Percentiles rank a stretch among this genome's conserved stretches.
Evolutionary conservation across 2,888 invertebrate genomes (phyloP).

Genomic region (Archips crataeganus): DNA sequence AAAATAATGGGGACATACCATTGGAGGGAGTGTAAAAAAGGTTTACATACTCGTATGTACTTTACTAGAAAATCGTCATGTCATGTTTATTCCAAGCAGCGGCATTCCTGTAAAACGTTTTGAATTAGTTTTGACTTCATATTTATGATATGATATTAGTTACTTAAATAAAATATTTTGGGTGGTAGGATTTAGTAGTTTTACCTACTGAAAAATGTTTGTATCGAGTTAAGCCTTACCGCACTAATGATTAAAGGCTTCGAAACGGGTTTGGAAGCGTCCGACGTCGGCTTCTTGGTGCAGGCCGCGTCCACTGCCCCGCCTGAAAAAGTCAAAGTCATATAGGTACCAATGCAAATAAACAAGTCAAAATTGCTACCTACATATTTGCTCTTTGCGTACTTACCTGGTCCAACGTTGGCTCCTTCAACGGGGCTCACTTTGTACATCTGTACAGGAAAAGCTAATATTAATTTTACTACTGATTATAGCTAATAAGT

Average conservation of each 20-base stretch:
- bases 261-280: slow-evolving; percentile 47
- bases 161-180: background rate
- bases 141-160: background rate
- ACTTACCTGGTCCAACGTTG: slow-evolving; percentile 63
- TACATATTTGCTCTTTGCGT: background rate
- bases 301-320: slow-evolving; percentile 61
- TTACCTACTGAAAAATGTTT: background rate
- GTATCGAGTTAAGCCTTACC: slow-evolving; percentile 42
- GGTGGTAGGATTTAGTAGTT: too few species aligned
- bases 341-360: background rate
- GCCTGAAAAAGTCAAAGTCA: slow-evolving; percentile 50
- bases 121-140: background rate
- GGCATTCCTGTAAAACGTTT: slow-evolving; percentile 61
- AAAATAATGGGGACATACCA: background rate
- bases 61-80: background rate
- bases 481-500: too few species aligned
- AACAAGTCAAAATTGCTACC: background rate
- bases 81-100: slow-evolving; percentile 60
- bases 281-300: slow-evolving; percentile 55
- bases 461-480: too few species aligned
- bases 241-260: slow-evolving; percentile 48
- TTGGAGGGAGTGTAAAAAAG: background rate
- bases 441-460: slow-evolving; percentile 73
- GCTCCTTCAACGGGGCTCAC: slow-evolving; percentile 59
- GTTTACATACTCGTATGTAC: background rate